These are phyloP conservation scores for Orthosia cruda DNA, from an alignment of 2,888 invertebrate genomes.

Conservation along the genomic window DNA sequence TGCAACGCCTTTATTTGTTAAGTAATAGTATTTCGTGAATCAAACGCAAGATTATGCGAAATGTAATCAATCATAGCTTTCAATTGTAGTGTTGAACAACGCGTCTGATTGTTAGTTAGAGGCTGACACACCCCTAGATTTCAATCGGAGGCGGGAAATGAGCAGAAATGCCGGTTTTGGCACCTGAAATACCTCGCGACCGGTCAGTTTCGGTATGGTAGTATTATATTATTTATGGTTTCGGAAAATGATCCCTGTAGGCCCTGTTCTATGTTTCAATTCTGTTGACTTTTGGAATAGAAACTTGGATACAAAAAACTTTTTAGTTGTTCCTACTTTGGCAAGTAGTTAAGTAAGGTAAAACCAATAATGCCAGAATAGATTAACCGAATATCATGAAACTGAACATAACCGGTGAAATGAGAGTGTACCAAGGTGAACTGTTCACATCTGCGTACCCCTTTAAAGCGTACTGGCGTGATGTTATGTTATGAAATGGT, in stretches of 20 bases:
- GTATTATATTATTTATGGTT: no score
- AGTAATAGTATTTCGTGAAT: constrained; percentile 45
- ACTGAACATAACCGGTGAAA: no score
- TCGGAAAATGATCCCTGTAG: constrained; percentile 5
- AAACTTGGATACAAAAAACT: neutral
- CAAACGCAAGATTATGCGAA: constrained; percentile 41
- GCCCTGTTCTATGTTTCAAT: neutral
- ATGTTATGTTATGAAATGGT: no score
- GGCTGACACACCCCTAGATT: constrained; percentile 77
- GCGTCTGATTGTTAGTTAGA: constrained; percentile 63
- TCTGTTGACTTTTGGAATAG: neutral
- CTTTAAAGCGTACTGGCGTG: no score
- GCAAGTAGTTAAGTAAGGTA: no score
- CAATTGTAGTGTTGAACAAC: constrained; percentile 69
- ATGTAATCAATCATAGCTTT: constrained; percentile 71
- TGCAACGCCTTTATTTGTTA: constrained; percentile 61
- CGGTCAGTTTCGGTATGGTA: constrained; percentile 10
- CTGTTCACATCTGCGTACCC: no score
- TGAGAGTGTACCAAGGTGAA: no score
- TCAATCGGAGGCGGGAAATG: constrained; percentile 87
- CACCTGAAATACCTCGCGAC: constrained; percentile 74
- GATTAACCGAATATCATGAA: no score
- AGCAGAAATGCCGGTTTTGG: constrained; percentile 84
- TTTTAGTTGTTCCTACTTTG: no score
- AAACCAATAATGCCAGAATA: no score